phyloP scores from a whole-genome alignment of 23 tunicate species.

The Halocynthia roretzi region DNA sequence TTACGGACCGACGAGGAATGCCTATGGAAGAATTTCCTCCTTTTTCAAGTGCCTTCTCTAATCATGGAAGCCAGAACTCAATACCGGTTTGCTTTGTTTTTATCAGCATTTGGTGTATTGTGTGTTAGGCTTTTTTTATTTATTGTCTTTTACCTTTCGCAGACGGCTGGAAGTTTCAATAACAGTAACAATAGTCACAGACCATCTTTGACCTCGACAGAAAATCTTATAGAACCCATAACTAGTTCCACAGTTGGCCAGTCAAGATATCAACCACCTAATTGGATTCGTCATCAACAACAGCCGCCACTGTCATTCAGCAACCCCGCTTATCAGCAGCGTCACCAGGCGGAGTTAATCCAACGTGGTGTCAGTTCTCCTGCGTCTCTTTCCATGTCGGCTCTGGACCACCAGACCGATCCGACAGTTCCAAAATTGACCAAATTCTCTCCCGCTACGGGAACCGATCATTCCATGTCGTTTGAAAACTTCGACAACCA shows the following conservation, averaged over 20 bases:
- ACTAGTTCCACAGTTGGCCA: not conserved
- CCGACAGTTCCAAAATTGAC: too few species aligned
- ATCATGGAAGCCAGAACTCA: slow-evolving; percentile 33
- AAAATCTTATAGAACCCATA: slow-evolving; percentile 6
- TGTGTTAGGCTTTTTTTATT: not conserved
- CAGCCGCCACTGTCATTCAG: slow-evolving; percentile 60
- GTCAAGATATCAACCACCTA: not conserved
- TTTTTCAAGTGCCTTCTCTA: not conserved
- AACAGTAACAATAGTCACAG: slow-evolving; percentile 73
- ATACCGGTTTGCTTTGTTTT: slow-evolving; percentile 16
- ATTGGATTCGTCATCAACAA: not conserved
- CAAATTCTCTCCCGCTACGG: too few species aligned
- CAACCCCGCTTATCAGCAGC: slow-evolving; percentile 64
- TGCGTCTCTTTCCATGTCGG: slow-evolving; percentile 2
- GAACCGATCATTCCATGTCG: not conserved
- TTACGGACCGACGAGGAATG: slow-evolving; percentile 4
- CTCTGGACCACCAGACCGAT: too few species aligned
- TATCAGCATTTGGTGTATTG: too few species aligned
- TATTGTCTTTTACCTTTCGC: not conserved
- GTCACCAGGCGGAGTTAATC: not conserved
- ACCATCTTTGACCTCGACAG: slow-evolving; percentile 9
- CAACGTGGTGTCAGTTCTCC: slow-evolving; percentile 23
- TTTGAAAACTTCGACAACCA: not conserved
- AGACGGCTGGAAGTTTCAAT: slow-evolving; percentile 43
- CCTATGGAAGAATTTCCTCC: slow-evolving; percentile 10